Base-by-base conservation (phyloP, 2,888 invertebrate genomes). In the Leptopterna dolabrata region DNA sequence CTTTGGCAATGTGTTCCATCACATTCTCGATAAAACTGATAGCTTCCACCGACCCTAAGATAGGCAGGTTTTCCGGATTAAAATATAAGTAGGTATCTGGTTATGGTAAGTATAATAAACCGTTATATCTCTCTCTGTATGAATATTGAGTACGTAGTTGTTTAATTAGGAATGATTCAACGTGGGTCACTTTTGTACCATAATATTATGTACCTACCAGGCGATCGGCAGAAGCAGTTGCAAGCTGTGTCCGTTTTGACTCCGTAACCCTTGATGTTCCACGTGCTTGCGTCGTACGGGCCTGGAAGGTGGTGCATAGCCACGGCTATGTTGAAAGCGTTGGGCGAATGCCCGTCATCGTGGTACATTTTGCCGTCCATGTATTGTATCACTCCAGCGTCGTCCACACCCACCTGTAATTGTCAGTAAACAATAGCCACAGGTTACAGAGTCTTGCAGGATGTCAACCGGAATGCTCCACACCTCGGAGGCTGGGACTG, bases 141-240 rank as follows among this genome's bases (percentile, higher is more conserved):
- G n/a, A n/a, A n/a, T n/a, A n/a, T n/a, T n/a, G n/a, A n/a, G n/a
- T n/a, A n/a, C n/a, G n/a, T n/a, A n/a, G n/a, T n/a, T n/a, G n/a
- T n/a, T n/a, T n/a, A n/a, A n/a, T n/a, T n/a, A n/a, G n/a, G n/a
- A n/a, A n/a, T n/a, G n/a, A n/a, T n/a, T n/a, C n/a, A n/a, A n/a
- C n/a, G n/a, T n/a, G n/a, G n/a, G n/a, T n/a, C n/a, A n/a, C n/a
- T n/a, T n/a, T n/a, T n/a, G n/a, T 36, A 36, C 7, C 36, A 36
- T 36, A 36, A 36, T 4, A 36, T 36, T 4, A 36, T 2, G 36
- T 4, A 36, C 36, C 7, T 91, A 94, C 96, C 95, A 90, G 96
- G 96, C 0, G 95, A 94, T 90, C 96, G 93, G 89, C 95, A 95
- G 90, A 94, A 95, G 0, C 96, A 96, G 89, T 95, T 95, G 4